Base-by-base conservation (phyloP, 1,140 invertebrate species). In the Zaprionus tsacasi region DNA sequence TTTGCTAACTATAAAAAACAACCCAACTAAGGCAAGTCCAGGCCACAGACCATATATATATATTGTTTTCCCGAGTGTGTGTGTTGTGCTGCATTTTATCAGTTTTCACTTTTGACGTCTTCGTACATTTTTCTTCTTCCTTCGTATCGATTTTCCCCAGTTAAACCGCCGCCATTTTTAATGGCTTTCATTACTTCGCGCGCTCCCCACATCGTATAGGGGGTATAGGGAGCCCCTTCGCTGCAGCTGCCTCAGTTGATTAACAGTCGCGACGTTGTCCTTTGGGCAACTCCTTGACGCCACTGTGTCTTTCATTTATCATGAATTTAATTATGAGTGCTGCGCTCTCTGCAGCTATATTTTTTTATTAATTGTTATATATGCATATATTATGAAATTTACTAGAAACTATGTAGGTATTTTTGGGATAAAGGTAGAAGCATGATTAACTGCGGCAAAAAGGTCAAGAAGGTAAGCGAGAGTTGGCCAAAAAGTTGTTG, bases 101-200 rank as follows among this genome's bases (percentile, higher is more conserved):
- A 72, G 69, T 36, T 79, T 79, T 79, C 36, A 78, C 83, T 74
- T 82, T 81, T 82, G 59, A 87, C 76, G 59, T 75, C 74, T 79
- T 74, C 38, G 17, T 54, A 35, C 79, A 76, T 68, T 70, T 35
- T 35, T 35, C 55, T 77, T 69, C 36, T 59, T 66, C 35, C 10
- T 17, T 50, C 27, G 38, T 80, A 87, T 87, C 82, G 82, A 87
- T 87, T 87, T 87, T 87, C 73, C 70, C 43, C 21, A 63, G 66
- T 69, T 88, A 71, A 88, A 77, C 70, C 83, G 77, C 54, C 83
- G 83, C 83, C 83, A 82, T 87, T 87, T 88, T 87, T 87, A 87
- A 87, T 87, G 77, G 76, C 76, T 82, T 87, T 87, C 83, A 87
- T 87, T 87, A 88, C 83, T 88, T 72, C 27, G 66, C 59, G 72